These are phyloP conservation scores for Euclidia mi DNA, from an alignment of 2,888 invertebrate species.

Conservation along the genomic window DNA sequence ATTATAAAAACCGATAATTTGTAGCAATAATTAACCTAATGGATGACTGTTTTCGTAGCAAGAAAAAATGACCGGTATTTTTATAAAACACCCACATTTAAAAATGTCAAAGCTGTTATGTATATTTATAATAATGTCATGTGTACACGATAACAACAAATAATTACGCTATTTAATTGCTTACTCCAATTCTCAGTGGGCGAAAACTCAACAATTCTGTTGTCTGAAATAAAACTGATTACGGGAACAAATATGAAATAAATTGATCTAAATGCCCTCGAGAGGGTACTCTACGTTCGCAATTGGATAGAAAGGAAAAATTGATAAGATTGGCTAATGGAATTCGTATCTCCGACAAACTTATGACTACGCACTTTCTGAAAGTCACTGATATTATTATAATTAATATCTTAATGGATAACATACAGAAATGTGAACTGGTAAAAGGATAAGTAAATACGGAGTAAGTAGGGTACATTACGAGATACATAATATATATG, in stretches of 20 bases:
- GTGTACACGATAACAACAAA: background rate
- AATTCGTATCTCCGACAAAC: conserved; percentile 23
- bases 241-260: conserved; percentile 48
- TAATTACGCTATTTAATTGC: conserved; percentile 13
- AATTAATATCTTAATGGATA: conserved; percentile 5
- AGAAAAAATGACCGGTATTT: background rate
- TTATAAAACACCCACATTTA: background rate
- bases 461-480: too few species aligned
- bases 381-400: background rate
- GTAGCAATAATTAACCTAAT: conserved; percentile 3
- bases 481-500: background rate
- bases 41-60: background rate
- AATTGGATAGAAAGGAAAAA: conserved; percentile 54
- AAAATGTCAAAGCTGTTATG: background rate
- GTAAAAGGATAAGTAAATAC: too few species aligned
- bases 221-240: conserved; percentile 36
- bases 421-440: too few species aligned
- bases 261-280: conserved; percentile 58
- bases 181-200: conserved; percentile 17
- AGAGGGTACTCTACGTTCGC: conserved; percentile 47
- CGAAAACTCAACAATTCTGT: conserved; percentile 29
- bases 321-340: conserved; percentile 43
- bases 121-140: too few species aligned
- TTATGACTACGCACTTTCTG: conserved; percentile 12
- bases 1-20: conserved; percentile 9